Percentiles rank a stretch among this genome's conserved stretches.
Evolutionary conservation across 2,797 vertebrate genomes (phyloP).

Genomic region (Neopelma chrysocephalum): DNA sequence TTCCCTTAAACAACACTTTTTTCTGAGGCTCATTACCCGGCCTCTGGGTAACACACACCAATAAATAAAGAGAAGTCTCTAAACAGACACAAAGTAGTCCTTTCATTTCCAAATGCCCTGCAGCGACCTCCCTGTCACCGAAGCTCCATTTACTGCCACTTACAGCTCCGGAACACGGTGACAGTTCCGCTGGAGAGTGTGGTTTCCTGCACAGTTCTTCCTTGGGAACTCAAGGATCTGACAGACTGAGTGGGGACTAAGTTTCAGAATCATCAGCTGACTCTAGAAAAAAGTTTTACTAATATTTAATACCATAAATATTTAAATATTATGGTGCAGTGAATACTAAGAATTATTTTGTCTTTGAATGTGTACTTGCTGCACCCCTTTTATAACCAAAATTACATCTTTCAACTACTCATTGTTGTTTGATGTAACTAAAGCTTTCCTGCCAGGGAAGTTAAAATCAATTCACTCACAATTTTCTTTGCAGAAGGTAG

Average conservation of each 20-base stretch:
- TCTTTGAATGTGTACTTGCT: background rate
- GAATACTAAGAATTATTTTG: background rate
- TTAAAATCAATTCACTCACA: constrained; percentile 20
- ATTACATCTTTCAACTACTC: constrained; percentile 13
- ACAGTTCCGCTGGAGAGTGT: background rate
- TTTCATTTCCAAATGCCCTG: background rate
- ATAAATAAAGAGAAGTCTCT: background rate
- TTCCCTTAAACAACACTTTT: background rate
- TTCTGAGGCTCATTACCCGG: background rate
- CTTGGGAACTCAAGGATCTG: background rate
- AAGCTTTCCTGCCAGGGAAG: constrained; percentile 17
- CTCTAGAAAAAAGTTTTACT: background rate
- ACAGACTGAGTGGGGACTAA: background rate
- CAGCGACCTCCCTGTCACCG: background rate
- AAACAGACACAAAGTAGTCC: background rate
- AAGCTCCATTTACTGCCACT: background rate
- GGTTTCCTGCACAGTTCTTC: background rate
- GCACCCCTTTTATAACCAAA: constrained; percentile 18
- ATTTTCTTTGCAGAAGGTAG: constrained; percentile 39
- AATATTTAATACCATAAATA: background rate
- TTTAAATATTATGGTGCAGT: background rate
- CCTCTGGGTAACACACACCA: background rate
- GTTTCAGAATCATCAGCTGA: background rate
- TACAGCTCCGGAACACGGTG: rapidly evolving
- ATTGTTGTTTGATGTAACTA: constrained; percentile 19